Percentiles rank a stretch among this genome's conserved stretches.
phyloP scores from a whole-genome alignment of 2,113 vertebrate genomes.

The Microcebus murinus region DNA sequence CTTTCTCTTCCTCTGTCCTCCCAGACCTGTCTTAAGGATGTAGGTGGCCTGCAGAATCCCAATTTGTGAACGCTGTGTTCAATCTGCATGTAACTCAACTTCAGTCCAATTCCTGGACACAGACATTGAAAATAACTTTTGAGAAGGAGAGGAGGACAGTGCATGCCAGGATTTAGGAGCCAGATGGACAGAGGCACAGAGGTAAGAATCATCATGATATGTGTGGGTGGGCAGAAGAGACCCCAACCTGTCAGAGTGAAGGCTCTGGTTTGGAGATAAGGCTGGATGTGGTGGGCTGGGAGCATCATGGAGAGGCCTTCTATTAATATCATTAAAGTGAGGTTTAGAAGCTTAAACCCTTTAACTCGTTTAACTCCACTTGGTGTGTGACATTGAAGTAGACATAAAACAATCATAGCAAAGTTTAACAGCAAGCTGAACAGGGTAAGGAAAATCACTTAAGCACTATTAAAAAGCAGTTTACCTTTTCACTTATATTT shows the following conservation, averaged over 20 bases:
- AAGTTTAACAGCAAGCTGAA: slow-evolving; percentile 26
- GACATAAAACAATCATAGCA: background rate
- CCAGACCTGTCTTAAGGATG: background rate
- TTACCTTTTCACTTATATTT: slow-evolving; percentile 72
- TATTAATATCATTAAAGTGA: background rate
- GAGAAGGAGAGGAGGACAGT: background rate
- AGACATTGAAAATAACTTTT: background rate
- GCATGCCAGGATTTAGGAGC: background rate
- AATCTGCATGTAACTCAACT: background rate
- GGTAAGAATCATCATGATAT: background rate
- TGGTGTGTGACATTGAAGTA: background rate
- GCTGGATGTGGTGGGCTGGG: background rate
- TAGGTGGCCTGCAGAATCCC: background rate
- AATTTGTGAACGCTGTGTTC: background rate
- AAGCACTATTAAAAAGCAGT: background rate
- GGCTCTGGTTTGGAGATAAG: background rate
- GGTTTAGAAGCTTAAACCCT: background rate
- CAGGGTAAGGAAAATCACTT: slow-evolving; percentile 20
- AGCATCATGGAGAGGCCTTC: background rate
- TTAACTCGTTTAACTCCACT: slow-evolving; percentile 10
- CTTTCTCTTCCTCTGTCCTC: background rate
- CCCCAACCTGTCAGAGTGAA: background rate
- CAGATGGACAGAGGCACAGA: background rate
- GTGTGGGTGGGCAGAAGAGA: background rate
- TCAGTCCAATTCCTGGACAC: background rate